phyloP scores from a whole-genome alignment of 2,888 invertebrate genomes.

The Xestia rhomboidea region DNA sequence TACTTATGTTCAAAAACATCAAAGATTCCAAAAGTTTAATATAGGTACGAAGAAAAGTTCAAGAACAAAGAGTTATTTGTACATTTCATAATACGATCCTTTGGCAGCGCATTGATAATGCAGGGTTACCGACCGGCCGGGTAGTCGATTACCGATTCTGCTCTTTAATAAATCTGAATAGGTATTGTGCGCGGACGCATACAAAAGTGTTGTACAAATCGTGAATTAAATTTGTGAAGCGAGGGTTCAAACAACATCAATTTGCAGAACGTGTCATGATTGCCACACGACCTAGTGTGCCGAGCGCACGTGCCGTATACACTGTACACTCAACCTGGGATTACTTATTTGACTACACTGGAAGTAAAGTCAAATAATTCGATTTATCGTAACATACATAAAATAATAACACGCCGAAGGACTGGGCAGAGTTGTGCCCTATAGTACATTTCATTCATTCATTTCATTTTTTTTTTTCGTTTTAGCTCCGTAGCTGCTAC shows the following conservation, averaged over 20 bases:
- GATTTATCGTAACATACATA: neutral
- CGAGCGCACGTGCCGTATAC: slow-evolving; percentile 65
- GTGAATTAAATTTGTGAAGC: slow-evolving; percentile 82
- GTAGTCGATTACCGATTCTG: slow-evolving; percentile 82
- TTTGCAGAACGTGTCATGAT: slow-evolving; percentile 72
- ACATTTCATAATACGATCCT: slow-evolving; percentile 70
- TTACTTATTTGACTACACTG: slow-evolving; percentile 6
- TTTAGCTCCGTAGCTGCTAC: too few relatives aligned
- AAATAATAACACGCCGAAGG: neutral
- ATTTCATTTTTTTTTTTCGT: too few relatives aligned
- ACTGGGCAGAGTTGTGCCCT: neutral
- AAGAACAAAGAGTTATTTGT: slow-evolving; percentile 57
- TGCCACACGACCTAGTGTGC: slow-evolving; percentile 57
- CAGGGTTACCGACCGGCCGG: slow-evolving; percentile 82
- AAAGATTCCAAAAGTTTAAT: neutral
- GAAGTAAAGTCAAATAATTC: neutral
- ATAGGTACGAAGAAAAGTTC: neutral
- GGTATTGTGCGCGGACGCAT: slow-evolving; percentile 86
- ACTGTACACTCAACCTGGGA: neutral
- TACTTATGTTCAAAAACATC: neutral
- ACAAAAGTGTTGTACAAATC: slow-evolving; percentile 81
- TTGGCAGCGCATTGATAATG: slow-evolving; percentile 75
- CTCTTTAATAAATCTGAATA: slow-evolving; percentile 85
- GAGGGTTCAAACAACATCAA: slow-evolving; percentile 82
- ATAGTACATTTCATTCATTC: too few relatives aligned